Percentiles rank a stretch among this genome's conserved stretches.
Conservation (phyloP, 2,113 vertebrate genomes). For the Murina feae region DNA sequence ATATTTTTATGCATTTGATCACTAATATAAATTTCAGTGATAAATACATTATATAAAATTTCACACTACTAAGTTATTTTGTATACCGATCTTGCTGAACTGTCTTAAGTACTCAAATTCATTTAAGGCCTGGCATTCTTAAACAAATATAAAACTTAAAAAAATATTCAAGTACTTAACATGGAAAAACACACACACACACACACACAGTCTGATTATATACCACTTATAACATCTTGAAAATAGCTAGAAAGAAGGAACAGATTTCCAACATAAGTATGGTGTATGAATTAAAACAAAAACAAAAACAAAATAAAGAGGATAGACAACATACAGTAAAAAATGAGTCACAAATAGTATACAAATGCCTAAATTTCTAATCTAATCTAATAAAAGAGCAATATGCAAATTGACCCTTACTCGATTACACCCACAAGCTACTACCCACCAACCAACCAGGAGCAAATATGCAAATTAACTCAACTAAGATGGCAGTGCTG, state of each 20-base stretch:
- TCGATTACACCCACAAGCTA: too few relatives aligned
- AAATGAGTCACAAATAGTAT: conserved; percentile 1
- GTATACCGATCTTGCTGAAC: not conserved
- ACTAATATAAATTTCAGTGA: conserved; percentile 30
- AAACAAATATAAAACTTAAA: conserved; percentile 15
- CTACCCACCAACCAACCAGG: too few relatives aligned
- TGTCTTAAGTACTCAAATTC: conserved; percentile 4
- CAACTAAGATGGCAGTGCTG: too few relatives aligned
- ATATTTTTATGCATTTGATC: not conserved
- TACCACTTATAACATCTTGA: conserved; percentile 23
- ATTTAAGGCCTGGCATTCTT: not conserved
- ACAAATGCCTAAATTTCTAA: conserved; percentile 19
- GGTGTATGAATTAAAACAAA: not conserved
- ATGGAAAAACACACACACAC: not conserved
- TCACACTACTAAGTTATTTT: not conserved
- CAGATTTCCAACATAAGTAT: not conserved
- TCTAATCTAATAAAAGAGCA: too few relatives aligned
- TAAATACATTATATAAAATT: not conserved
- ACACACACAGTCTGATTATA: not conserved
- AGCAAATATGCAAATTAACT: too few relatives aligned
- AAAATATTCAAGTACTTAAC: conserved; percentile 29
- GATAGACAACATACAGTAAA: not conserved
- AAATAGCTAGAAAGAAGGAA: conserved; percentile 21
- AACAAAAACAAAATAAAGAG: not conserved
- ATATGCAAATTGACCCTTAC: too few relatives aligned